A percentile compares a stretch with the other conserved stretches of the same genome.
Evolutionary conservation across 2,113 vertebrate species (phyloP).

Genomic region (Urocolius indicus): DNA sequence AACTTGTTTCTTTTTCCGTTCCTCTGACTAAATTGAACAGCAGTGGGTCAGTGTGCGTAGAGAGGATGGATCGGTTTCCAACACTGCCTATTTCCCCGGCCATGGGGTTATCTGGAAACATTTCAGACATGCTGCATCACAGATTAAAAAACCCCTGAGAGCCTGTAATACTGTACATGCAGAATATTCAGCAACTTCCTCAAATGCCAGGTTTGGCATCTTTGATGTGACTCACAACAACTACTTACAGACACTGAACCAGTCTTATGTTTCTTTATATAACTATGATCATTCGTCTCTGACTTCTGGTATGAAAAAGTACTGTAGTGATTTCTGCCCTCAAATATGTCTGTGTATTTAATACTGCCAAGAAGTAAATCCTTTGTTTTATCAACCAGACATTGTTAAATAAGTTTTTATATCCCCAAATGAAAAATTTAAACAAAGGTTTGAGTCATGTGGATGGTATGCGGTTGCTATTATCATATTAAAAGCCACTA

Average conservation of each 20-base stretch:
- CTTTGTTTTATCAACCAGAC: slow-evolving; percentile 41
- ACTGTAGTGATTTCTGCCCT: not conserved
- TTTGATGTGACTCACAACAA: not conserved
- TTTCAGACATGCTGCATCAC: not conserved
- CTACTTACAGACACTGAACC: not conserved
- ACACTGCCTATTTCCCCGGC: not conserved
- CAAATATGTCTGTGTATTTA: slow-evolving; percentile 1
- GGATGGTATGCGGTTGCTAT: slow-evolving; percentile 20
- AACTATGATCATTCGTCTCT: not conserved
- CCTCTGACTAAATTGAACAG: not conserved
- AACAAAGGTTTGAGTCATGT: slow-evolving; percentile 44
- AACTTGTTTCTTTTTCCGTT: not conserved
- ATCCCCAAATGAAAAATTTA: not conserved
- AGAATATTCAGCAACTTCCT: slow-evolving; percentile 26
- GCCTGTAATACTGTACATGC: not conserved
- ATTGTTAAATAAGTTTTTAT: not conserved
- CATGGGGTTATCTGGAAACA: not conserved
- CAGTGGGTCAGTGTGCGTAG: not conserved
- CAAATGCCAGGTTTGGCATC: not conserved
- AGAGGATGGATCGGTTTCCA: not conserved
- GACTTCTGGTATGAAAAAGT: not conserved
- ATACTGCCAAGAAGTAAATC: not conserved
- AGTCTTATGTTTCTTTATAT: not conserved
- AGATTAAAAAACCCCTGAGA: not conserved
- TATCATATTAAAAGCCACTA: not conserved